These are phyloP conservation scores for Labeo calbasu DNA, from an alignment of 2,797 vertebrate species.

Conservation along the genomic window DNA sequence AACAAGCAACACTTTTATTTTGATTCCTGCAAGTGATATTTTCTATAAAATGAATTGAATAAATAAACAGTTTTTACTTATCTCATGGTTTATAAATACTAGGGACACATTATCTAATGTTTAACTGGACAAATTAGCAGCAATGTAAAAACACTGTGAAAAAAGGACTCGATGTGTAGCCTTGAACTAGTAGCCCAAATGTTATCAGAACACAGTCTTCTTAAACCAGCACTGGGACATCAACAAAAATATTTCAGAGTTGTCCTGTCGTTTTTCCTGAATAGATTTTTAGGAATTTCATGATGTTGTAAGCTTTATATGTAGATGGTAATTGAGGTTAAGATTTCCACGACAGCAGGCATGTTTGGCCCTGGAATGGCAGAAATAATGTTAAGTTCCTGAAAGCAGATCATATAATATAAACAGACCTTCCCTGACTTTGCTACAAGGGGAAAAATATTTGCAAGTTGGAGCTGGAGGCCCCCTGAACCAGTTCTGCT, in stretches of 20 bases:
- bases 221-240: neutral
- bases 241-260: neutral
- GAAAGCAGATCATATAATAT: neutral
- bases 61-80: neutral
- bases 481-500: constrained; percentile 13
- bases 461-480: neutral
- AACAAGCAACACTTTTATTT: neutral
- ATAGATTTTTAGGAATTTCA: neutral
- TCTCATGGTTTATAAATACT: neutral
- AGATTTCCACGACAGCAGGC: neutral
- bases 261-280: neutral
- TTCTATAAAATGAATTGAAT: neutral
- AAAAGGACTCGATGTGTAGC: neutral
- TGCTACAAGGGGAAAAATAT: neutral
- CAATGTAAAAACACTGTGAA: neutral
- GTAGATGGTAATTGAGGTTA: neutral
- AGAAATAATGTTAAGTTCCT: neutral
- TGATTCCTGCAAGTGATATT: too few species aligned
- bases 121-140: constrained; percentile 16
- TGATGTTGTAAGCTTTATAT: neutral
- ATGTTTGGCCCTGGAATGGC: neutral
- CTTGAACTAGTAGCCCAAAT: constrained; percentile 18
- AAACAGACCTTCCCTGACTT: constrained; percentile 16
- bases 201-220: constrained; percentile 5
- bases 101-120: neutral